Base-by-base conservation (phyloP, 2,888 invertebrate genomes). In the Thecophora atra region DNA sequence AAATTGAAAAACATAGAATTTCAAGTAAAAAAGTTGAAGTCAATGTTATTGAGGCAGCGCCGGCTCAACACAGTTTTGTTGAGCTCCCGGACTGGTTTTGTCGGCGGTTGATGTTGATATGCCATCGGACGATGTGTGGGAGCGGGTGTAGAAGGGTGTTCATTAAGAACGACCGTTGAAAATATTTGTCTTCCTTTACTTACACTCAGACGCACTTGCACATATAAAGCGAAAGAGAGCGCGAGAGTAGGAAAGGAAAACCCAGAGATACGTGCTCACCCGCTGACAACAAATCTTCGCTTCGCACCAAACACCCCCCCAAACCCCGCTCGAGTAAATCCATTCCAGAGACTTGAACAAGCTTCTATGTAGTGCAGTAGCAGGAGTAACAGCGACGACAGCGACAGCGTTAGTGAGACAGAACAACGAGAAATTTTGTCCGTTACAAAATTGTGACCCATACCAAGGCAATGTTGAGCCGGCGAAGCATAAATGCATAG, bases 371-470 rank as follows among this genome's bases (percentile, higher is more conserved):
- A n/a, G 7, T 37, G 11, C 37, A 37, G 37, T 11, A 30, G 37
- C 64, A 64, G 42, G 21, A 44, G 26, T 2, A 26, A 28, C 58
- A 21, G 26, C 24, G 8, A 17, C 28, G 58, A 58, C 26, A 15
- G 58, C 17, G 28, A 7, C 64, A 13, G 44, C 65, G 62, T 1
- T 26, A 6, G 28, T 1, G 65, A 72, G 28, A 47, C 64, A 73
- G 52, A 65, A 72, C 70, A 65, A 65, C 72, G 71, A 75, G 74
- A 73, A 72, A 75, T 74, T 76, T 77, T 77, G 76, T 77, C 76
- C 76, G 76, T 77, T 77, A 77, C 76, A 76, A 77, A 76, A 74
- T 65, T 74, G 15, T 73, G 8, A 63, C 63, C 70, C 28, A 52
- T n/a, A 70, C 70, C 2, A 52, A 30, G 7, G 37, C 37, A 70